Conservation (phyloP, 2,888 invertebrate genomes). For the Agrochola lychnidis region DNA sequence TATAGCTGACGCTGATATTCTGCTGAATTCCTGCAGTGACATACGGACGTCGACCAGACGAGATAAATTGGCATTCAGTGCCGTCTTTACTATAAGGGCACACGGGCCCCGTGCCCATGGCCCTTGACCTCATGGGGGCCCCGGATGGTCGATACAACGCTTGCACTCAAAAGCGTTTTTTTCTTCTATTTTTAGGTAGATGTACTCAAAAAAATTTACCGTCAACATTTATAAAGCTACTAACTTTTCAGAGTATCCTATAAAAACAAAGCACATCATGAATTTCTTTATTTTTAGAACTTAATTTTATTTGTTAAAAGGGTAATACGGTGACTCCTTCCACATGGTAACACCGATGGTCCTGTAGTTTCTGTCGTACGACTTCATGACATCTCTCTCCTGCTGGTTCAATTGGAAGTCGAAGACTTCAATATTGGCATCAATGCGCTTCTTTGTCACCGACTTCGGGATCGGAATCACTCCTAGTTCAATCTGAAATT, state of each 20-base stretch:
- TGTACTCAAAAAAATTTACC: no score
- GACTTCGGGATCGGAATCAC: conserved; percentile 84
- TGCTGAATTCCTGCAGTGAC: no score
- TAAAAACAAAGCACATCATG: background rate
- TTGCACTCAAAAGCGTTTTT: no score
- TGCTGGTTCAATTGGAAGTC: conserved; percentile 77
- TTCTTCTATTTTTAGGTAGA: no score
- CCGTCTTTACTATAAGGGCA: no score
- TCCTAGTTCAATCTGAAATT: conserved; percentile 80
- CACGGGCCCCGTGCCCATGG: no score
- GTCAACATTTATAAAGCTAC: no score
- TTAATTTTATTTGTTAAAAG: conserved; percentile 64
- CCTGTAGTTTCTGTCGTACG: conserved; percentile 76
- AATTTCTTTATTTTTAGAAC: conserved; percentile 5
- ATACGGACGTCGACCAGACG: no score
- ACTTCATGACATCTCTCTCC: conserved; percentile 72
- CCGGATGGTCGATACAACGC: no score
- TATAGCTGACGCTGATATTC: no score
- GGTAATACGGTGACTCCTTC: conserved; percentile 76
- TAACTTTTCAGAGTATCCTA: background rate
- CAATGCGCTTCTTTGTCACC: conserved; percentile 73
- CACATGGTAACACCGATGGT: conserved; percentile 72
- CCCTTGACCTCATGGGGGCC: no score
- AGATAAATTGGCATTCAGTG: no score
- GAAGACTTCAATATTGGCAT: conserved; percentile 80